phyloP scores from a whole-genome alignment of 2,797 vertebrate genomes.

The Chrosomus eos region DNA sequence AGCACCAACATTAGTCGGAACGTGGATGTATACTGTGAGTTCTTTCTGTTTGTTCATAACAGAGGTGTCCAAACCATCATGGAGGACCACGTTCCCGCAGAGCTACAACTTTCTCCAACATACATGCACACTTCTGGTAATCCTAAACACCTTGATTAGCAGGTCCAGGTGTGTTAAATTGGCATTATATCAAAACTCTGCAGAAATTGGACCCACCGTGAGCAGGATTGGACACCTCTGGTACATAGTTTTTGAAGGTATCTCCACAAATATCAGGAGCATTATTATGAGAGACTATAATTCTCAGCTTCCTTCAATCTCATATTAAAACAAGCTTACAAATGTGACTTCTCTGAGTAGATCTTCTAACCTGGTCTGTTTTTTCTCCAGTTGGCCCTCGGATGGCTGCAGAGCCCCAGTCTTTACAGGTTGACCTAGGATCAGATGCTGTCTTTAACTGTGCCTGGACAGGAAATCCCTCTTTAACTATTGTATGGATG shows the following conservation, averaged over 20 bases:
- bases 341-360: neutral
- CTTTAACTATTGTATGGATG: conserved; percentile 99
- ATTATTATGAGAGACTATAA: neutral
- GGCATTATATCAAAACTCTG: neutral
- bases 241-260: neutral
- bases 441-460: conserved; percentile 95
- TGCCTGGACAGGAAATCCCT: conserved; percentile 96
- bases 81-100: neutral
- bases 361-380: neutral
- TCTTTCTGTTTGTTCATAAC: neutral
- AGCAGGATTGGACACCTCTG: neutral
- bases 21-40: conserved; percentile 97
- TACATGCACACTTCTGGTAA: neutral
- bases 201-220: neutral
- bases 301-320: neutral
- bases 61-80: conserved; percentile 1
- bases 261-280: neutral
- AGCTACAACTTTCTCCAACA: neutral
- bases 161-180: neutral
- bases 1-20: conserved; percentile 97
- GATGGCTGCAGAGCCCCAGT: conserved; percentile 94
- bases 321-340: neutral
- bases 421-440: conserved; percentile 93
- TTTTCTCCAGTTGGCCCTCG: conserved; percentile 88
- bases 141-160: neutral